phyloP scores from a whole-genome alignment of 1,140 invertebrate species.

The Macrotrachela quadricornifera region DNA sequence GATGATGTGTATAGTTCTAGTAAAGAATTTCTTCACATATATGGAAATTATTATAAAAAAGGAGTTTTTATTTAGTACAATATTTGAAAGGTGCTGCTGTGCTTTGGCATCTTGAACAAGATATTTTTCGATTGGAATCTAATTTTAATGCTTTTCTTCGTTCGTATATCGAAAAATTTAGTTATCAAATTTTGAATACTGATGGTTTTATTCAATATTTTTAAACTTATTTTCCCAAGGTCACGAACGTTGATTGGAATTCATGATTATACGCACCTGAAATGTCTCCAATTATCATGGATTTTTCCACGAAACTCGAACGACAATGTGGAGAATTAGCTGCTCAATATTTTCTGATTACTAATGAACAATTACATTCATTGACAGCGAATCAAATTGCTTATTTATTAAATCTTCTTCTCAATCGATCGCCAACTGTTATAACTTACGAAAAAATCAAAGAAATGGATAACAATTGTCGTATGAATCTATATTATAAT shows the following conservation, averaged over 20 bases:
- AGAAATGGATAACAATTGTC: too few relatives aligned
- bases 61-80: constrained; percentile 3
- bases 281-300: constrained; percentile 7
- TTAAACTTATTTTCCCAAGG: constrained; percentile 2
- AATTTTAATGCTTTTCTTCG: background rate
- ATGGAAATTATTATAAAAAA: constrained; percentile 9
- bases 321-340: too few relatives aligned
- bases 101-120: constrained; percentile 4
- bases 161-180: constrained; percentile 4
- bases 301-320: too few relatives aligned
- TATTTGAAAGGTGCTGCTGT: background rate
- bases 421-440: too few relatives aligned
- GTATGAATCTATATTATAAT: too few relatives aligned
- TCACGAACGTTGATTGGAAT: constrained; percentile 1
- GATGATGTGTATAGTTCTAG: constrained; percentile 52
- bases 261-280: constrained; percentile 1
- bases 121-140: background rate
- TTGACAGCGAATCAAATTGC: too few relatives aligned
- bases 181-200: constrained; percentile 1
- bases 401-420: too few relatives aligned
- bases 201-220: constrained; percentile 2
- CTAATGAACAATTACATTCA: too few relatives aligned
- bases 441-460: too few relatives aligned
- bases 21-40: too few relatives aligned
- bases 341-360: too few relatives aligned